Evolutionary conservation across 2,797 vertebrate genomes (phyloP), one percentile per base, ranked within the genome.

Genomic region (Hypotaenidia philippensis): DNA sequence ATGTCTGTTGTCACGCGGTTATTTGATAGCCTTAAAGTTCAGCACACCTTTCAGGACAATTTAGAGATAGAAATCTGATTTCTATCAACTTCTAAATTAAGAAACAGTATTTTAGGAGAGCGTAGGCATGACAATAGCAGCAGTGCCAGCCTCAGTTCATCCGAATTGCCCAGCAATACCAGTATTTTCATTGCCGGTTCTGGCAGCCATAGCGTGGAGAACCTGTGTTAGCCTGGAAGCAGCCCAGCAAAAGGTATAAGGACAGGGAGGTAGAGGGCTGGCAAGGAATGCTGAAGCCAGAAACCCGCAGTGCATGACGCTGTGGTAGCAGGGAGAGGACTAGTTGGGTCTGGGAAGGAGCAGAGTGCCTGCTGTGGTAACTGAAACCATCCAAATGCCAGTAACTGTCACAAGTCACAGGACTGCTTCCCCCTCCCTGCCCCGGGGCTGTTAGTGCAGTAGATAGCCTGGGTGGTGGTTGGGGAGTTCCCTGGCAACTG

Each of bases 271-370:
- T 1, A 27, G 74, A 20, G 21, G 38, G 4, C 25, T 72, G 50
- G 47, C 2, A 10, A 5, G 11, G 23, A 2, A 20, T 17, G 61
- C 49, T 19, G 45, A 3, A n/a, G 23, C 10, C 18, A 20, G 45
- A 11, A 13, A 8, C 10, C 17, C 32, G 19, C 70, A 3, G 41
- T 3, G 10, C 10, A 25, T 16, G 65, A 1, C 5, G 1, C 6
- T 9, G 11, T 22, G 20, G 0, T 10, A 1, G 40, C 41, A 3
- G 0, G 1, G 1, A 4, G 15, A 16, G 26, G 7, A 2, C 2
- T 32, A n/a, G 78, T 32, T 12, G 4, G 34, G 12, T 13, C 52
- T 57, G 79, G 4, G 1, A 4, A 11, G 65, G 10, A 53, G 38
- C 59, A 2, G 21, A 3, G 52, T 3, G 1, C 57, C 61, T 56